A percentile compares a stretch with the other conserved stretches of the same genome.
phyloP scores from a whole-genome alignment of 2,888 invertebrate species.

The Xestia xanthographa region DNA sequence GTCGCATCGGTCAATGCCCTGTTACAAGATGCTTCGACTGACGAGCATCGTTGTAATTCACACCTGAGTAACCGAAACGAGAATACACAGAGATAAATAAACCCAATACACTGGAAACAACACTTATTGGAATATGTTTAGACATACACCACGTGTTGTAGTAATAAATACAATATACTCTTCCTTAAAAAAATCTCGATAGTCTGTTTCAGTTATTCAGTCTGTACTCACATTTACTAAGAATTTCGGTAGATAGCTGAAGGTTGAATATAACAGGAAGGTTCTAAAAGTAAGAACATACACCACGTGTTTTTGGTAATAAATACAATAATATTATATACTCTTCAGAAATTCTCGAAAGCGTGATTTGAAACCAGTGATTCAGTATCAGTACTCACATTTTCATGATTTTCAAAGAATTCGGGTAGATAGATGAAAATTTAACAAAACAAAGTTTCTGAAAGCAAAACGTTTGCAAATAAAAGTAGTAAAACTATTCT shows the following conservation, averaged over 20 bases:
- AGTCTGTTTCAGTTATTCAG: background rate
- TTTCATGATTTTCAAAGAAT: background rate
- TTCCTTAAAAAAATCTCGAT: background rate
- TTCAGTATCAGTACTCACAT: background rate
- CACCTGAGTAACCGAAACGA: constrained; percentile 24
- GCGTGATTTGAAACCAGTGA: background rate
- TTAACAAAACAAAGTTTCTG: background rate
- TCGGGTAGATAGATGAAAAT: background rate
- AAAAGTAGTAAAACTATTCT: background rate
- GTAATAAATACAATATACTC: constrained; percentile 8
- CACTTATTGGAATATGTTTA: constrained; percentile 5
- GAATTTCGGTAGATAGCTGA: background rate
- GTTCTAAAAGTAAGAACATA: background rate
- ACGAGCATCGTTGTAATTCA: constrained; percentile 30
- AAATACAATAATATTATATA: constrained; percentile 11
- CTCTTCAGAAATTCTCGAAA: background rate
- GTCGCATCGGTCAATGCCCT: constrained; percentile 52
- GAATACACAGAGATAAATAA: constrained; percentile 18
- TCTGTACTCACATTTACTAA: background rate
- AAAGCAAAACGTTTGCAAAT: background rate
- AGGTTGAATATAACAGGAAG: background rate
- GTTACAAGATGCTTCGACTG: constrained; percentile 27
- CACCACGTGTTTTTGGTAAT: constrained; percentile 1
- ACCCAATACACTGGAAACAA: constrained; percentile 3
- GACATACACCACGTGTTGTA: constrained; percentile 6